Conservation (phyloP, 2,888 invertebrate genomes). For the Hedychridium roseum region DNA sequence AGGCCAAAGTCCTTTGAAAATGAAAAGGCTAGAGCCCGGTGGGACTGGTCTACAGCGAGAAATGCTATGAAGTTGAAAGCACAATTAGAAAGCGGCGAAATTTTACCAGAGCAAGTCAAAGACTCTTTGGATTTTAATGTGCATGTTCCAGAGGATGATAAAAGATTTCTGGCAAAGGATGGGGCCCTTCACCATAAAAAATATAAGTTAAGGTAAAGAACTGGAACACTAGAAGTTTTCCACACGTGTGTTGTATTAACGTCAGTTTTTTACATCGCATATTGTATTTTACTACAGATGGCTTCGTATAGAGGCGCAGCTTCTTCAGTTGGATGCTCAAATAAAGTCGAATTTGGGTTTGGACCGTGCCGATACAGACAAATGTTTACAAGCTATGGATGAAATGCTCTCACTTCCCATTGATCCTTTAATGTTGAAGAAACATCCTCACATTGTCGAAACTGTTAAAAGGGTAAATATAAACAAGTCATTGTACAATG, state of each 20-base stretch:
- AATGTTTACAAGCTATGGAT: slow-evolving; percentile 75
- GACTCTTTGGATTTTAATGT: slow-evolving; percentile 72
- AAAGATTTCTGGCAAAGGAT: slow-evolving; percentile 58
- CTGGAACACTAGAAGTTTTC: not conserved
- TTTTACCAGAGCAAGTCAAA: slow-evolving; percentile 68
- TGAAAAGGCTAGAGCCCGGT: slow-evolving; percentile 69
- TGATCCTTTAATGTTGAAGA: slow-evolving; percentile 80
- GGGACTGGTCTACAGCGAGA: slow-evolving; percentile 72
- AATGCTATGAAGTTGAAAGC: slow-evolving; percentile 72
- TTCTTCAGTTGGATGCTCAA: slow-evolving; percentile 72
- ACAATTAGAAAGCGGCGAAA: slow-evolving; percentile 70
- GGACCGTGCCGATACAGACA: slow-evolving; percentile 76
- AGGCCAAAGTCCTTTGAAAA: slow-evolving; percentile 70
- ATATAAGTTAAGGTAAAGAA: slow-evolving; percentile 50
- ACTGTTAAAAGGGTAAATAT: slow-evolving; percentile 72
- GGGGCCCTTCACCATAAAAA: slow-evolving; percentile 65
- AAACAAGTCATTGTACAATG: too few species aligned
- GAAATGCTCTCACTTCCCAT: slow-evolving; percentile 69
- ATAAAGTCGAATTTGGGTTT: slow-evolving; percentile 74
- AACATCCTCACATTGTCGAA: slow-evolving; percentile 81
- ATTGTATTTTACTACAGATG: slow-evolving; percentile 57
- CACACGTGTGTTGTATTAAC: not conserved
- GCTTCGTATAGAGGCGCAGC: slow-evolving; percentile 72
- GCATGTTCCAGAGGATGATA: slow-evolving; percentile 70
- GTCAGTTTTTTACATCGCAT: not conserved